These are phyloP conservation scores for Ctenopoma multispine DNA, from an alignment of 2,797 vertebrate species.

Conservation along the genomic window DNA sequence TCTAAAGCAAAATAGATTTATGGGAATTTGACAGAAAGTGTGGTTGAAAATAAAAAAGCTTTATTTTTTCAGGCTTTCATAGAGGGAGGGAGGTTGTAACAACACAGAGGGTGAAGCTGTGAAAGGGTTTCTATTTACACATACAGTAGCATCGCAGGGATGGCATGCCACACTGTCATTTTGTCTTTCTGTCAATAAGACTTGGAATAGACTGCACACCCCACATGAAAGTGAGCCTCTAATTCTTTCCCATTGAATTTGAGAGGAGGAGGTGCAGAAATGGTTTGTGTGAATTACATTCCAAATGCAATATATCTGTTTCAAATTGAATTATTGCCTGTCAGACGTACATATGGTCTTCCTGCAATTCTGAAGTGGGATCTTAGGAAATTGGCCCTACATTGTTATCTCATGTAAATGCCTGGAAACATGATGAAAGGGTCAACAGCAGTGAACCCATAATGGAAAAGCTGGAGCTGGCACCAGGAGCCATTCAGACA, in stretches of 20 bases:
- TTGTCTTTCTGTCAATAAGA: slow-evolving; percentile 65
- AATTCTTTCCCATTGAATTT: slow-evolving; percentile 69
- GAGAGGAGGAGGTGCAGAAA: slow-evolving; percentile 56
- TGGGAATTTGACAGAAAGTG: slow-evolving; percentile 55
- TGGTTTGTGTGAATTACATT: slow-evolving; percentile 69
- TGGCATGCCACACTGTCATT: slow-evolving; percentile 50
- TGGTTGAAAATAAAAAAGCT: slow-evolving; percentile 40
- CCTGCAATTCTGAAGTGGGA: slow-evolving; percentile 61
- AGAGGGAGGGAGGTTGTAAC: not conserved
- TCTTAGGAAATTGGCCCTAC: slow-evolving; percentile 56
- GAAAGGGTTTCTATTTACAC: slow-evolving; percentile 62
- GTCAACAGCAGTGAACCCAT: slow-evolving; percentile 58
- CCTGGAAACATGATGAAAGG: slow-evolving; percentile 68
- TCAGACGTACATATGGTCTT: slow-evolving; percentile 60
- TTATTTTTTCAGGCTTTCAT: slow-evolving; percentile 35
- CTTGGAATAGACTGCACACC: slow-evolving; percentile 61
- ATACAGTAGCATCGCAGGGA: slow-evolving; percentile 30
- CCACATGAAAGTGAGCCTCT: slow-evolving; percentile 69
- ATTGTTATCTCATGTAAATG: slow-evolving; percentile 74
- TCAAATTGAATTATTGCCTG: slow-evolving; percentile 76
- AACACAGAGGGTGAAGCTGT: slow-evolving; percentile 27
- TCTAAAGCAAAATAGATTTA: slow-evolving; percentile 47
- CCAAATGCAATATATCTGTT: slow-evolving; percentile 71
- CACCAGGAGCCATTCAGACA: slow-evolving; percentile 22
- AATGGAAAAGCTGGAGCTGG: slow-evolving; percentile 60